These are phyloP conservation scores for Campodea augens DNA, from an alignment of 1,140 invertebrate species.

Conservation along the genomic window DNA sequence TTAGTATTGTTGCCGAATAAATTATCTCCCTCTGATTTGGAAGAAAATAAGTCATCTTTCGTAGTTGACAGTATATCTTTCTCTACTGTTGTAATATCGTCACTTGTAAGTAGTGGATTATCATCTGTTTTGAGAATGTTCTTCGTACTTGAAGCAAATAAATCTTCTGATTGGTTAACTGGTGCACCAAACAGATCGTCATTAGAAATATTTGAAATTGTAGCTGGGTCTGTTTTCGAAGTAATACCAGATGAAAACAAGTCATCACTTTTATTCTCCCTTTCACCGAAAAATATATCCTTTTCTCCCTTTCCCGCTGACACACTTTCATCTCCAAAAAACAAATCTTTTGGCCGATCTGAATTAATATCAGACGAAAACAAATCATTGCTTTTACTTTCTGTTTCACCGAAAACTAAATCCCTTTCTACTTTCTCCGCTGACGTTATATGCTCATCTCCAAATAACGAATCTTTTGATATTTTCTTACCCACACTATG, in stretches of 20 bases:
- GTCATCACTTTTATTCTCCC: not conserved
- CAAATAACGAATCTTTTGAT: not conserved
- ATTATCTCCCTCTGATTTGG: conserved; percentile 6
- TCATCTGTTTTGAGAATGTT: not conserved
- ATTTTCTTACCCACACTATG: not conserved
- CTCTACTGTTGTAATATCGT: not conserved
- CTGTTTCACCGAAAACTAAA: not conserved
- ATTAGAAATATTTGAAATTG: not conserved
- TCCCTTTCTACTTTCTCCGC: not conserved
- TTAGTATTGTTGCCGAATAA: conserved; percentile 4
- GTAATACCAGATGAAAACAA: not conserved
- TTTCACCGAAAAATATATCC: not conserved
- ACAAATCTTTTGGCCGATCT: not conserved
- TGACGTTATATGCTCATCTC: not conserved
- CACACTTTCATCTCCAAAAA: no score
- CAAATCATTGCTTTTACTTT: not conserved
- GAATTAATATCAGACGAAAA: not conserved
- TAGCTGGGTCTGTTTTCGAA: not conserved
- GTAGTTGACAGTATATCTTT: not conserved
- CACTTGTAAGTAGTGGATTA: not conserved
- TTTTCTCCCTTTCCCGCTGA: no score
- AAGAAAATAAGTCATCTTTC: not conserved
- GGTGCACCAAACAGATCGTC: not conserved
- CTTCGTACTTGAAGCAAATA: not conserved
- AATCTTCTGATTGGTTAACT: not conserved